Conservation (phyloP, 2,113 vertebrate genomes). For the Ctenodactylus gundi region DNA sequence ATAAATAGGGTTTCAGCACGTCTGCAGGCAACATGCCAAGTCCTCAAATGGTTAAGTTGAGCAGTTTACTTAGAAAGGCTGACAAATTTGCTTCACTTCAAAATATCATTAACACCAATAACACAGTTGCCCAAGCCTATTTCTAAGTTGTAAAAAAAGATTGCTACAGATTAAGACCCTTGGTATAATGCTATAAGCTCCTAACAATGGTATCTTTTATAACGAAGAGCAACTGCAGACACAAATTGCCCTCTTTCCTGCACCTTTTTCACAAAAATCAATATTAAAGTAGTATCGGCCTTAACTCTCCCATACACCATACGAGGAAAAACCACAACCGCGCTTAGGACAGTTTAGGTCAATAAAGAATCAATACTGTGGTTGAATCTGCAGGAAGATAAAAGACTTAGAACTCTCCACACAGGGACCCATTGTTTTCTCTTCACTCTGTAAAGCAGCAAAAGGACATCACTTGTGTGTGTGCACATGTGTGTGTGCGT, state of each 20-base stretch:
- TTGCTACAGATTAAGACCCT: conserved; percentile 89
- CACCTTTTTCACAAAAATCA: conserved; percentile 91
- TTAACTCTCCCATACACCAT: conserved; percentile 90
- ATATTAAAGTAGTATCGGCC: conserved; percentile 90
- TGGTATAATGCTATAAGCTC: conserved; percentile 89
- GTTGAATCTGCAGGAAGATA: conserved; percentile 94
- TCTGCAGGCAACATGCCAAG: conserved; percentile 77
- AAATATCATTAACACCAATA: conserved; percentile 91
- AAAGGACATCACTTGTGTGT: conserved; percentile 77
- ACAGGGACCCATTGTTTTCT: conserved; percentile 88
- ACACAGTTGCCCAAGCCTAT: conserved; percentile 88
- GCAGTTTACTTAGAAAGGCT: conserved; percentile 85
- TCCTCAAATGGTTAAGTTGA: conserved; percentile 84
- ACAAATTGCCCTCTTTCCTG: conserved; percentile 88
- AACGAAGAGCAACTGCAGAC: conserved; percentile 87
- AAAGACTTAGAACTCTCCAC: conserved; percentile 92
- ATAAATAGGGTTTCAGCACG: conserved; percentile 72
- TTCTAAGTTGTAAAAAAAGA: conserved; percentile 89
- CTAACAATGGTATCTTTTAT: conserved; percentile 90
- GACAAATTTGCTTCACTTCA: conserved; percentile 89
- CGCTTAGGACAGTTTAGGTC: conserved; percentile 94
- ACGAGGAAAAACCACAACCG: conserved; percentile 89
- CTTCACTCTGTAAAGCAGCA: conserved; percentile 84
- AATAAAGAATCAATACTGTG: conserved; percentile 98
- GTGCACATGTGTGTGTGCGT: too few species aligned